Conservation (phyloP, 1,140 invertebrate species). For the Ephestia elutella region DNA sequence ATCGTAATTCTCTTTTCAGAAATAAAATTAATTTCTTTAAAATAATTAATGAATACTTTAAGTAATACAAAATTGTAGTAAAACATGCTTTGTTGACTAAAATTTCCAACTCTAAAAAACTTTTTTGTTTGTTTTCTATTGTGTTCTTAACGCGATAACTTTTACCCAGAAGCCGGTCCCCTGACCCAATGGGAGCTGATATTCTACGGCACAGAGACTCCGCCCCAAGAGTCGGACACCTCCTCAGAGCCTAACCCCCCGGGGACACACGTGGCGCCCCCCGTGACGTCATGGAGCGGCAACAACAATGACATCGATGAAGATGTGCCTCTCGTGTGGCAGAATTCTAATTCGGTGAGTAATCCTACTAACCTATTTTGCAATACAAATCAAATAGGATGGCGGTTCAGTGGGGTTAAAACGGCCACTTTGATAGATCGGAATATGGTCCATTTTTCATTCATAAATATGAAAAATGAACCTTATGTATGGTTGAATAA, state of each 20-base stretch:
- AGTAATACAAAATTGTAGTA: too few species aligned
- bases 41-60: too few species aligned
- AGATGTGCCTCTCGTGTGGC: slow-evolving; percentile 49
- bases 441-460: too few species aligned
- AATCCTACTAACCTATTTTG: neutral
- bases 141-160: neutral
- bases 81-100: too few species aligned
- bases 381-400: neutral
- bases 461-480: too few species aligned
- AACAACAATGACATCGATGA: slow-evolving; percentile 41
- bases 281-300: slow-evolving; percentile 28
- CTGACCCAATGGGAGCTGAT: slow-evolving; percentile 82
- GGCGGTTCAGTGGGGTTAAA: too few species aligned
- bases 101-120: too few species aligned
- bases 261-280: slow-evolving; percentile 17
- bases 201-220: slow-evolving; percentile 83
- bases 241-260: slow-evolving; percentile 41
- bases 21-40: too few species aligned
- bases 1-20: too few species aligned
- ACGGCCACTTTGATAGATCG: too few species aligned
- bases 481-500: too few species aligned
- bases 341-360: slow-evolving; percentile 55
- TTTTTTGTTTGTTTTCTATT: neutral
- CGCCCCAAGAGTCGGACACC: slow-evolving; percentile 73
- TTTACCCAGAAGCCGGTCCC: slow-evolving; percentile 52